Conservation (phyloP, 2,797 vertebrate genomes). For the Coracias cyanogaster region DNA sequence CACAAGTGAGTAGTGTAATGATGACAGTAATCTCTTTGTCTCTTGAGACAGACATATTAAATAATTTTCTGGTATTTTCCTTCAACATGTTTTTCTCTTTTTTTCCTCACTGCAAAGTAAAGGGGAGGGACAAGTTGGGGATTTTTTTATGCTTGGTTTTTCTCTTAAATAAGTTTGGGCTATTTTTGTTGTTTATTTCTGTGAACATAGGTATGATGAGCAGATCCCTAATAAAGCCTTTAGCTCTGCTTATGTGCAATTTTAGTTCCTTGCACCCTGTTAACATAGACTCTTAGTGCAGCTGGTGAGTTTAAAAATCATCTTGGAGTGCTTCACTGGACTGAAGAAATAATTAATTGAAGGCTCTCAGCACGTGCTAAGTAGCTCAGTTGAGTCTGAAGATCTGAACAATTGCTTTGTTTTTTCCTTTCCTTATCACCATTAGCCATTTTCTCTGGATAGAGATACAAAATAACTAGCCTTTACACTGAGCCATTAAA, state of each 20-base stretch:
- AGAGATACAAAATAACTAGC: conserved; percentile 85
- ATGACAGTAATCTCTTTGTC: background rate
- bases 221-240: background rate
- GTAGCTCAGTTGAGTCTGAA: conserved; percentile 67
- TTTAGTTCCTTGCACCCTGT: conserved; percentile 51
- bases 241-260: conserved; percentile 19
- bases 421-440: conserved; percentile 80
- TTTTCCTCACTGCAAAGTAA: background rate
- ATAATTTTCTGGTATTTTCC: background rate
- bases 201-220: background rate
- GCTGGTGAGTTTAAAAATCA: conserved; percentile 67
- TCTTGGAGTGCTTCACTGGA: conserved; percentile 75
- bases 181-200: background rate
- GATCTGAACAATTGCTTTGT: conserved; percentile 75
- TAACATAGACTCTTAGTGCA: conserved; percentile 45
- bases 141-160: background rate
- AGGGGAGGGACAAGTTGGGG: background rate
- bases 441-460: conserved; percentile 81
- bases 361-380: conserved; percentile 66
- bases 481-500: conserved; percentile 83
- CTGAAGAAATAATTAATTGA: conserved; percentile 75
- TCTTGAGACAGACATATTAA: background rate
- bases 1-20: background rate
- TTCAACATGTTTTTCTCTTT: background rate
- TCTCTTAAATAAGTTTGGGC: background rate